Percentiles rank a stretch among this genome's conserved stretches.
Conservation (phyloP, 2,113 vertebrate species). For the Zapus hudsonius region DNA sequence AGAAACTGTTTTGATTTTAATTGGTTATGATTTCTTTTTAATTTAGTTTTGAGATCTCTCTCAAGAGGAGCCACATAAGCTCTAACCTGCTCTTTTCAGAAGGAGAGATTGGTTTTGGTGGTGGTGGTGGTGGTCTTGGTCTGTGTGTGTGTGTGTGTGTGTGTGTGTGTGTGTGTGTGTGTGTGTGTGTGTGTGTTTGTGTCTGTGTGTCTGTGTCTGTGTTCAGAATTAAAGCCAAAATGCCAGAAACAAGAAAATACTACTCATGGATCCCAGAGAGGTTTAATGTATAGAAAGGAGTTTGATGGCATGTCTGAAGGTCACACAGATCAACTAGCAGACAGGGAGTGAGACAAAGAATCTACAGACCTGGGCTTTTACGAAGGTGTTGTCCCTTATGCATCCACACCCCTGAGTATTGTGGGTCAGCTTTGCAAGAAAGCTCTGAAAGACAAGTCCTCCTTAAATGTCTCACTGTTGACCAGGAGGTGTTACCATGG, state of each 20-base stretch:
- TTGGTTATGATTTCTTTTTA: conserved; percentile 1
- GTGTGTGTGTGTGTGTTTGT: too few species aligned
- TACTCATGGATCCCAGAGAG: not conserved
- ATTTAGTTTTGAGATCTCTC: not conserved
- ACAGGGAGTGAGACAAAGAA: accelerated
- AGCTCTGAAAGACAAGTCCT: not conserved
- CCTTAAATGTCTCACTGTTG: not conserved
- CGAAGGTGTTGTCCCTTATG: not conserved
- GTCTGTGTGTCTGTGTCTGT: too few species aligned
- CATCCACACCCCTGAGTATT: not conserved
- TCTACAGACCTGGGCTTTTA: not conserved
- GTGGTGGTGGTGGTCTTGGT: too few species aligned
- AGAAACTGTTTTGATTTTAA: not conserved
- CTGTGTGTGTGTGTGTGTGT: not conserved
- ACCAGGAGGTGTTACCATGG: not conserved
- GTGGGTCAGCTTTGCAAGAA: not conserved
- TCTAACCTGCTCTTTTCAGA: not conserved
- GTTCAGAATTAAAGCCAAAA: not conserved
- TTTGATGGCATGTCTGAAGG: not conserved
- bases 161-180: not conserved
- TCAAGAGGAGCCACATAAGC: not conserved
- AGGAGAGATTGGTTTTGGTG: not conserved
- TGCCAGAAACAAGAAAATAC: not conserved
- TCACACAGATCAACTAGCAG: not conserved
- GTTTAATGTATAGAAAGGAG: not conserved